Percentiles rank a stretch among this genome's conserved stretches.
Evolutionary conservation across 2,888 invertebrate genomes (phyloP).

Genomic region (Drosophila flavopinicola): DNA sequence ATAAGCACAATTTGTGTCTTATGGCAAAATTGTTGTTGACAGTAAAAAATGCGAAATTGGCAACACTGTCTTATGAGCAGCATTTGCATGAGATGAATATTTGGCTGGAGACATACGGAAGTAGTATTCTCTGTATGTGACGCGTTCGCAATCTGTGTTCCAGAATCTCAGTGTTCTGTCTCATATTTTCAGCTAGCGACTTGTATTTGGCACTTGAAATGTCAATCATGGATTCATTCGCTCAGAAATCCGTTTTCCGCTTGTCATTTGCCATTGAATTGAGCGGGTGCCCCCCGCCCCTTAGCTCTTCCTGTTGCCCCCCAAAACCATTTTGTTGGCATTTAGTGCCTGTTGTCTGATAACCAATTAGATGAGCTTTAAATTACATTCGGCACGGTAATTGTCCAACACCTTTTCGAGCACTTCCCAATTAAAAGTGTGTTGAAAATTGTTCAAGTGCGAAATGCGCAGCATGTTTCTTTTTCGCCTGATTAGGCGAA

Average conservation of each 20-base stretch:
- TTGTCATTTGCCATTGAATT: conserved; percentile 63
- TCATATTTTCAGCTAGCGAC: conserved; percentile 8
- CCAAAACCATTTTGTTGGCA: neutral
- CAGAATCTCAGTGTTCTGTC: neutral
- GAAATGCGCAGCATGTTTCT: conserved; percentile 51
- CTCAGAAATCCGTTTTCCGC: conserved; percentile 75
- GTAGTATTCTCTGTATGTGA: conserved; percentile 3
- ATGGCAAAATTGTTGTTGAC: too few species aligned
- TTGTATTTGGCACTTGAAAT: conserved; percentile 46
- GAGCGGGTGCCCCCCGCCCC: conserved; percentile 4
- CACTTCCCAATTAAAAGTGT: conserved; percentile 62
- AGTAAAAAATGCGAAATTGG: conserved; percentile 10
- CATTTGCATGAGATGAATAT: conserved; percentile 46
- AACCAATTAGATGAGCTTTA: conserved; percentile 56
- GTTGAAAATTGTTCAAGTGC: conserved; percentile 46
- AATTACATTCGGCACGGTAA: conserved; percentile 22
- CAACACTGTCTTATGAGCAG: conserved; percentile 8
- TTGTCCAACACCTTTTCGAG: conserved; percentile 40
- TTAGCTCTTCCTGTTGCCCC: neutral
- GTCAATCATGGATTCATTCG: conserved; percentile 68
- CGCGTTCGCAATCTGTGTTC: neutral
- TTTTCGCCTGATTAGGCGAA: conserved; percentile 58
- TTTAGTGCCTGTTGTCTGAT: conserved; percentile 26
- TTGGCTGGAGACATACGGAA: conserved; percentile 17
- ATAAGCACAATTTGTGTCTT: too few species aligned